Conservation (phyloP, 35 echinoderm and acorn worm species). For the Nesometra sesokonis region DNA sequence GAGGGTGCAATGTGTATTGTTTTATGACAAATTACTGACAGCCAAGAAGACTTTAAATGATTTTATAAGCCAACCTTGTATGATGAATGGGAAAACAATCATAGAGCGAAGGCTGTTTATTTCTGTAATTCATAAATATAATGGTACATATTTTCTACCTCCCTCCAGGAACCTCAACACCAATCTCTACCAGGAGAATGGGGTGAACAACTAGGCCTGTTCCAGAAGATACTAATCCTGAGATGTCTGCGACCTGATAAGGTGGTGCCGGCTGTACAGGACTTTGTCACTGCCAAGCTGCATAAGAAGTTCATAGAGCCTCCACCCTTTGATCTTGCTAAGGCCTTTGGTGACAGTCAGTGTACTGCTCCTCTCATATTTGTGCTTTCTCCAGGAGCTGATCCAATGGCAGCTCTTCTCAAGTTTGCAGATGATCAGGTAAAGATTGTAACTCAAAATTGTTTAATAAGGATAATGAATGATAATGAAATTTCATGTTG, state of each 20-base stretch:
- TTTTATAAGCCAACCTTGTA: no score
- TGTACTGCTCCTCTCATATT: slow-evolving; percentile 95
- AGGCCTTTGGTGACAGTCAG: slow-evolving; percentile 93
- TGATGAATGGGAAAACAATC: no score
- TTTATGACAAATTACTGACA: no score
- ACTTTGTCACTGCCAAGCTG: slow-evolving; percentile 90
- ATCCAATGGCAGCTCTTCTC: slow-evolving; percentile 88
- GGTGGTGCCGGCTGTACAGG: slow-evolving; percentile 73
- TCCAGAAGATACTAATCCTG: slow-evolving; percentile 78
- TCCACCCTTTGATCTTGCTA: slow-evolving; percentile 91
- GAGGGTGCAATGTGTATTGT: not conserved
- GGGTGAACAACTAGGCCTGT: slow-evolving; percentile 70
- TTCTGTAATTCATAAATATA: no score
- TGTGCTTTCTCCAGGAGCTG: slow-evolving; percentile 87
- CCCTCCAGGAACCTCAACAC: slow-evolving; percentile 75
- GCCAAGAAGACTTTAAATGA: no score
- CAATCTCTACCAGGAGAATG: slow-evolving; percentile 69
- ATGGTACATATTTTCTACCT: not conserved
- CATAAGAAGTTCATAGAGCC: slow-evolving; percentile 89
- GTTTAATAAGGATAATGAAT: no score
- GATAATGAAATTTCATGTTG: no score
- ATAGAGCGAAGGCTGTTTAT: no score
- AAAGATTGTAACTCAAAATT: not conserved
- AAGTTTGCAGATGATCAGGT: slow-evolving; percentile 99
- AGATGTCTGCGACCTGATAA: slow-evolving; percentile 96